Conservation (phyloP, 2,888 invertebrate genomes). For the Branchipolynoe longqiensis region DNA sequence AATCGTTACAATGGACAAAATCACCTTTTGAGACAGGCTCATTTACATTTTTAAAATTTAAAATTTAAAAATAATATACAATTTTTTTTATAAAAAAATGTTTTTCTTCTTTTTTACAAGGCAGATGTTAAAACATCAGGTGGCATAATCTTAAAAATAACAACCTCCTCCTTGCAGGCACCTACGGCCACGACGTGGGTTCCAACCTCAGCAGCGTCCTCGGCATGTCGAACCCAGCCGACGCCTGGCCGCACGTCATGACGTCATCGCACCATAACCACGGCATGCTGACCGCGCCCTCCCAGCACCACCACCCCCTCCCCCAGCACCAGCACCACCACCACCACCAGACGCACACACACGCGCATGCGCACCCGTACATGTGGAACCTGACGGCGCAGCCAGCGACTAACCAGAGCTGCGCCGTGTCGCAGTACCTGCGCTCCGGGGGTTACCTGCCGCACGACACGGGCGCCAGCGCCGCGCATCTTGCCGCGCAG, state of each 20-base stretch:
- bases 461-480: neutral
- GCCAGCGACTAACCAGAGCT: conserved; percentile 41
- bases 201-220: conserved; percentile 17
- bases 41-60: no score
- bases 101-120: no score
- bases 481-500: conserved; percentile 21
- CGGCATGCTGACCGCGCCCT: conserved; percentile 4
- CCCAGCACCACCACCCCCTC: conserved; percentile 40
- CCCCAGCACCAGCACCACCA: conserved; percentile 2
- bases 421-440: conserved; percentile 51
- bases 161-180: no score
- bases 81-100: no score
- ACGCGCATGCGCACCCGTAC: neutral
- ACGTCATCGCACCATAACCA: no score
- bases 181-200: conserved; percentile 44
- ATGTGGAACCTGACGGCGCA: conserved; percentile 49
- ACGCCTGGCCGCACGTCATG: conserved; percentile 34
- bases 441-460: conserved; percentile 41
- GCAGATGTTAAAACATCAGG: no score
- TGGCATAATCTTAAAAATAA: no score
- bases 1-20: no score
- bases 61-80: no score
- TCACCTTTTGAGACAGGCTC: no score
- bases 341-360: conserved; percentile 4
- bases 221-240: conserved; percentile 26